Percentiles rank a stretch among this genome's conserved stretches.
These are phyloP conservation scores for Acleris literana DNA, from an alignment of 2,888 invertebrate genomes.

Conservation along the genomic window DNA sequence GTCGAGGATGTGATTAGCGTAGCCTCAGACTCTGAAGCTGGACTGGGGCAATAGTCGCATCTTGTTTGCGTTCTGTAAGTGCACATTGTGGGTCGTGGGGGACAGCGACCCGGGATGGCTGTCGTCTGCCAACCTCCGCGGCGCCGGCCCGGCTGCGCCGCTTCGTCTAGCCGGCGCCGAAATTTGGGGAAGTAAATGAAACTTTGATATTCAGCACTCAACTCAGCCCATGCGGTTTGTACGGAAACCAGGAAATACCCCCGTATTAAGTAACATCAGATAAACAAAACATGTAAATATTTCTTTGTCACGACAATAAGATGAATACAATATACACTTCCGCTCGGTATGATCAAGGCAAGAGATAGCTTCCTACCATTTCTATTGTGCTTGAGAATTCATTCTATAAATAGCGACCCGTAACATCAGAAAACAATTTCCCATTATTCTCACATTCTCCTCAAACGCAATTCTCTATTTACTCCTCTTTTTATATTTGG, in stretches of 20 bases:
- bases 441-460: neutral
- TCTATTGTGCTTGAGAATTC: neutral
- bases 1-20: conserved; percentile 6
- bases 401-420: neutral
- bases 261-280: conserved; percentile 7
- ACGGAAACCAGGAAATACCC: conserved; percentile 14
- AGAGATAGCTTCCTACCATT: neutral
- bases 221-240: conserved; percentile 24
- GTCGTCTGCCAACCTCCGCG: conserved; percentile 58
- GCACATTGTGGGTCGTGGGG: conserved; percentile 47
- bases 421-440: neutral
- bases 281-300: neutral
- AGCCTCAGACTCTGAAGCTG: neutral
- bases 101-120: conserved; percentile 50
- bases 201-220: conserved; percentile 39
- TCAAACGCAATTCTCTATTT: neutral
- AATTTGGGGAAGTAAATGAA: conserved; percentile 41
- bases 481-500: neutral
- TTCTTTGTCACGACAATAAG: neutral
- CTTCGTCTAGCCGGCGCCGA: conserved; percentile 66
- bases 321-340: neutral
- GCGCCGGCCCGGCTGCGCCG: conserved; percentile 59
- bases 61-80: conserved; percentile 34
- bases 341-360: neutral
- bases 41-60: conserved; percentile 20